Evolutionary conservation across 2,797 vertebrate genomes (phyloP).

Genomic region (Aldrovandia affinis): DNA sequence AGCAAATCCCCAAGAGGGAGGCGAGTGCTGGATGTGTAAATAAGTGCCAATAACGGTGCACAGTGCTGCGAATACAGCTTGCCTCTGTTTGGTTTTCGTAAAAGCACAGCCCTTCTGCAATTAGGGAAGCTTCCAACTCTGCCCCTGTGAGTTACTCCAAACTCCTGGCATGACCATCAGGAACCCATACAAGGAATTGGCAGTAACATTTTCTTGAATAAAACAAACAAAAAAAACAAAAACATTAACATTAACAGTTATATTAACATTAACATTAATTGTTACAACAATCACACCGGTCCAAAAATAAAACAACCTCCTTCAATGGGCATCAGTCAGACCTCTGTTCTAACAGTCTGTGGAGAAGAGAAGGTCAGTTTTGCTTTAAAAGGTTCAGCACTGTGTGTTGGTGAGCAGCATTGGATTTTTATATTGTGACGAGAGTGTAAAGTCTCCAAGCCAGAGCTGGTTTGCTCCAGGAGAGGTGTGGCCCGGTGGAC

Average conservation of each 20-base stretch:
- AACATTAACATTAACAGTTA: no score
- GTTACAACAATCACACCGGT: not conserved
- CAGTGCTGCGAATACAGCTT: not conserved
- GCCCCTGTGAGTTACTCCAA: not conserved
- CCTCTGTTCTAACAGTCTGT: not conserved
- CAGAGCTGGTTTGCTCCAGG: not conserved
- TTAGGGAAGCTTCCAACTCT: not conserved
- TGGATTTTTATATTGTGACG: not conserved
- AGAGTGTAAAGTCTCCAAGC: constrained; percentile 30
- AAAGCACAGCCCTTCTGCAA: not conserved
- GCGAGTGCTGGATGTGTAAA: not conserved
- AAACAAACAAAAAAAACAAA: constrained; percentile 11
- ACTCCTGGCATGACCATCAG: not conserved
- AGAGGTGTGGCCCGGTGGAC: not conserved
- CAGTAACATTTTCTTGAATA: not conserved
- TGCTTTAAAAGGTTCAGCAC: constrained; percentile 9
- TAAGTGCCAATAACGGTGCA: not conserved
- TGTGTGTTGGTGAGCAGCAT: not conserved
- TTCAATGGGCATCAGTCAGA: not conserved
- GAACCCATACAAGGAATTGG: not conserved
- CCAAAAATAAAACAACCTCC: not conserved
- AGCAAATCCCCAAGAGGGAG: constrained; percentile 13
- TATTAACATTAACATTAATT: no score
- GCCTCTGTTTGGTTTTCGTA: not conserved
- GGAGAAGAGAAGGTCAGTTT: not conserved